Evolutionary conservation across 1,140 invertebrate species (phyloP), one percentile per base, ranked within the genome.

Genomic region (Bombus waltoni): DNA sequence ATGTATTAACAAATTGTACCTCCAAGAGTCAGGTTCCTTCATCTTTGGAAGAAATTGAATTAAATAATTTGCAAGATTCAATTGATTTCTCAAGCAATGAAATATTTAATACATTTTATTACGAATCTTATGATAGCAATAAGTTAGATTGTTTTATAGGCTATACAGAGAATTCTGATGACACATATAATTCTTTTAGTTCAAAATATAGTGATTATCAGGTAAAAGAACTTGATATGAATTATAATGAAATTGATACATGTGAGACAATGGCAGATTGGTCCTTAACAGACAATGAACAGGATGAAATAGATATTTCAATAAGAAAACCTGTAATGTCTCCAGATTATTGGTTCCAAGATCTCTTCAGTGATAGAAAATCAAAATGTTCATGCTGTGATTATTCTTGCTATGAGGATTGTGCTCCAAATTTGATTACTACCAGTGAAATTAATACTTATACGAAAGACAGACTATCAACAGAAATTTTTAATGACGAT

Each of bases 61-160:
- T 6, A 11, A 47, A 25, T n/a, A 11, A 59, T 68, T 32, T 78
- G 3, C 42, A 86, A 76, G 57, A 66, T 78, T 15, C 35, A 13
- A 71, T 78, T 75, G 72, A 83, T 74, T 86, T 88, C 35, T 53
- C 77, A 13, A 68, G 42, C 38, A 89, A 86, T 62, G 70, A 86
- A 40, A 72, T 83, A 76, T 53, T 71, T 42, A 66, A 35, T 70
- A 57, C 65, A 5, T 85, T 70, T 32, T 25, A 59, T 18, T 76
- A 66, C 32, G 66, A 81, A 47, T 44, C 53, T 2, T 40, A 76
- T 47, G 40, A 35, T 57, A 9, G 13, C 13, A 72, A 40, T 32
- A 59, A 22, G 40, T n/a, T 42, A 53, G 59, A 59, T 11, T 25
- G 40, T 35, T 75, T 68, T 22, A 42, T 66, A 28, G 11, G 66